phyloP scores from a whole-genome alignment of 2,888 invertebrate species.

The Sphecodes monilicornis region DNA sequence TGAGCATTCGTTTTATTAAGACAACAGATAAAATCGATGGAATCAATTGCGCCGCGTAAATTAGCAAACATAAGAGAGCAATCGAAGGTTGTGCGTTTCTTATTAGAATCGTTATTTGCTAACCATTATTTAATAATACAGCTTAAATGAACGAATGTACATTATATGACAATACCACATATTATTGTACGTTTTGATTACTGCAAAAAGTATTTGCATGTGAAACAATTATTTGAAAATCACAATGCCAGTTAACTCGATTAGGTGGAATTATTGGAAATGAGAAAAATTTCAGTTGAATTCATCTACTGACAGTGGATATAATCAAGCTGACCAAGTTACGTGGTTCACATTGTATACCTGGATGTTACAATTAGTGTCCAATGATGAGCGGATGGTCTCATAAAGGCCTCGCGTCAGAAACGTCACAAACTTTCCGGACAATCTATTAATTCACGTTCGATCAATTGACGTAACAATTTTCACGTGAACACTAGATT shows the following conservation, averaged over 20 bases:
- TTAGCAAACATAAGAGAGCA: not conserved
- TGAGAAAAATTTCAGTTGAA: not conserved
- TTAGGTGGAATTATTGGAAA: not conserved
- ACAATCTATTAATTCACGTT: not conserved
- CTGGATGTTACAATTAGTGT: slow-evolving; percentile 16
- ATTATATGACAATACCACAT: not conserved
- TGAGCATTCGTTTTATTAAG: not conserved
- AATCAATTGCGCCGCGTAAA: not conserved
- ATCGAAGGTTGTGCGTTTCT: not conserved
- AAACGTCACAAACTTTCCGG: not conserved
- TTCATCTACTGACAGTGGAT: not conserved
- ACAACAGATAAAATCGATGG: not conserved
- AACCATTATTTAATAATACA: not conserved
- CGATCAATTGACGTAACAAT: slow-evolving; percentile 14
- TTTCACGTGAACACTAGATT: not conserved
- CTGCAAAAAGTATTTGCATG: not conserved
- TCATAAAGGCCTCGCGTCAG: slow-evolving; percentile 17
- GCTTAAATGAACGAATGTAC: not conserved
- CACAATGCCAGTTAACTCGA: not conserved
- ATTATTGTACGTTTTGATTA: not conserved
- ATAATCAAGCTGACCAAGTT: slow-evolving; percentile 4
- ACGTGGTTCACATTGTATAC: slow-evolving; percentile 5
- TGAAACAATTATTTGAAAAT: not conserved
- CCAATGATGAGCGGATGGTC: slow-evolving; percentile 18
- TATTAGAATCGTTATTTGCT: not conserved